A percentile compares a stretch with the other conserved stretches of the same genome.
phyloP scores from a whole-genome alignment of 2,797 vertebrate species.

The Gorsachius magnificus region DNA sequence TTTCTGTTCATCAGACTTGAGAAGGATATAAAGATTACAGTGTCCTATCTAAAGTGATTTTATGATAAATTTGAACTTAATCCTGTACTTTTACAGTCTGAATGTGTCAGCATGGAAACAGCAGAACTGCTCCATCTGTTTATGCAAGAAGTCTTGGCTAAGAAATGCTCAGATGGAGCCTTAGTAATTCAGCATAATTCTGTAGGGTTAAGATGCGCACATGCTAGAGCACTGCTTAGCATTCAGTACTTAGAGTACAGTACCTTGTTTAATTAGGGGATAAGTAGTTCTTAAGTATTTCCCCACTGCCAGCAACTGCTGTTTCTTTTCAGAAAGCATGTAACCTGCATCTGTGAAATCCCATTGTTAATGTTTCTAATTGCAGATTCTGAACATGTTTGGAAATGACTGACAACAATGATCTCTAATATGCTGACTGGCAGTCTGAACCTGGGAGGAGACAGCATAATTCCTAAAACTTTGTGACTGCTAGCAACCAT shows the following conservation, averaged over 20 bases:
- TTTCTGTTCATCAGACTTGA: not conserved
- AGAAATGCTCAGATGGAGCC: slow-evolving; percentile 5
- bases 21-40: not conserved
- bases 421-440: not conserved
- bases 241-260: not conserved
- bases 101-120: slow-evolving; percentile 26
- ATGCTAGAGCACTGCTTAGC: not conserved
- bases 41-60: not conserved
- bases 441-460: not conserved
- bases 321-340: slow-evolving; percentile 9
- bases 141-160: slow-evolving; percentile 32
- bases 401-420: slow-evolving; percentile 23
- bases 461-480: not conserved
- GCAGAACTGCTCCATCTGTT: slow-evolving; percentile 37
- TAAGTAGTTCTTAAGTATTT: slow-evolving; percentile 50
- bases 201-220: slow-evolving; percentile 5
- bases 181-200: not conserved
- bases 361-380: slow-evolving; percentile 43
- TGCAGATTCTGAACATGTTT: slow-evolving; percentile 21
- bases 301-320: not conserved
- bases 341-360: slow-evolving; percentile 42
- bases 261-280: slow-evolving; percentile 43
- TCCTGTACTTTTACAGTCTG: slow-evolving; percentile 36
- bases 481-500: not conserved
- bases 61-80: slow-evolving; percentile 52